Percentiles rank a stretch among this genome's conserved stretches.
These are phyloP conservation scores for Protonemura montana DNA, from an alignment of 2,888 invertebrate species.

Conservation along the genomic window DNA sequence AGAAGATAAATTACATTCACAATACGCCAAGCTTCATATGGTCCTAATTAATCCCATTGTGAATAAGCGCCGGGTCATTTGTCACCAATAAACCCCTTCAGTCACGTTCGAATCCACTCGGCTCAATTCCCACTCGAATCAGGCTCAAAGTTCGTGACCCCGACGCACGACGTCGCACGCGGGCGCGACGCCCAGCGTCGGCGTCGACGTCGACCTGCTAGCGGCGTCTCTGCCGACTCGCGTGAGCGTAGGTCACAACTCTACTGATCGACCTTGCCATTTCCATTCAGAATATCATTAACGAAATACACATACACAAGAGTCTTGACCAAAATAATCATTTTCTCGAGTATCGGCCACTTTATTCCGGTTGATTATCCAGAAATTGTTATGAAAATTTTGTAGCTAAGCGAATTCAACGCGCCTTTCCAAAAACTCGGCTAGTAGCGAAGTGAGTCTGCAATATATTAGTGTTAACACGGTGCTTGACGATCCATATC, in stretches of 20 bases:
- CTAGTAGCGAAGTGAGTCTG: too few species aligned
- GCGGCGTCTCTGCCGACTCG: not conserved
- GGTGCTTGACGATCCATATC: too few species aligned
- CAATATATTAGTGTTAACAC: too few species aligned
- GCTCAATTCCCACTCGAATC: not conserved
- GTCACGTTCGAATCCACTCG: not conserved
- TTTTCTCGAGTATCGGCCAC: too few species aligned
- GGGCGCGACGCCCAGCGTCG: not conserved
- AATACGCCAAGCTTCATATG: not conserved
- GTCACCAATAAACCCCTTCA: not conserved
- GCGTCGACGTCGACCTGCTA: not conserved
- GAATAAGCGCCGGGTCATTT: not conserved
- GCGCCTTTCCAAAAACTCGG: too few species aligned
- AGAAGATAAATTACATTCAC: not conserved
- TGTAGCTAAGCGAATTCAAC: too few species aligned
- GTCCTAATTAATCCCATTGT: not conserved
- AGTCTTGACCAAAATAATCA: too few species aligned
- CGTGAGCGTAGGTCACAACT: not conserved
- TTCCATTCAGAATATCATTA: slow-evolving; percentile 12
- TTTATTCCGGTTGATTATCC: too few species aligned
- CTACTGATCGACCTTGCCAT: not conserved
- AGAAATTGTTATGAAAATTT: too few species aligned
- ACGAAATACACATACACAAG: not conserved
- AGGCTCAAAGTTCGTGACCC: not conserved
- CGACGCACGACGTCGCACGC: not conserved